Evolutionary conservation across 2,113 vertebrate genomes (phyloP), one percentile per base, ranked within the genome.

Genomic region (Oncorhynchus tshawytscha): DNA sequence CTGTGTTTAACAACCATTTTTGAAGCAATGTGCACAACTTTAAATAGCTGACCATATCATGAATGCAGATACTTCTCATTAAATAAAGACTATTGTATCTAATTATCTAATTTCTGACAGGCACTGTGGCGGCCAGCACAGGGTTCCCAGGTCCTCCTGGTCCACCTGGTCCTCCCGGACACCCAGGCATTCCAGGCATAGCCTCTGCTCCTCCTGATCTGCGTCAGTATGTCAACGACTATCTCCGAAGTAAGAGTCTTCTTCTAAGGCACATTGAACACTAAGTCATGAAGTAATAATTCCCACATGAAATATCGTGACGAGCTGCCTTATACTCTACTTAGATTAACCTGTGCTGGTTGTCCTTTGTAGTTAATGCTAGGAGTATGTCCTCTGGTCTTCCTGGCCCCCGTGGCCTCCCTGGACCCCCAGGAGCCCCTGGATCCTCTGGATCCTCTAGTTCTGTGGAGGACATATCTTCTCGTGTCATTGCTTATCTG

Each of bases 101-200:
- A 67, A 67, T 24, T 70, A 7, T 20, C 8, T 70, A 25, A 12
- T 70, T 24, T 49, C 15, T 24, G 11, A 25, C 68, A 70, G 39
- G 39, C 39, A 45, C 39, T 9, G 67, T 13, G 16, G 51, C 16
- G 16, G 12, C 51, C 3, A 18, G 51, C 20, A 5, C 68, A 4
- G 68, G 20, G 4, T 12, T 18, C 39, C 18, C 34, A 49, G 68
- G 39, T 45, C 92, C 90, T 64, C 82, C 95, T 75, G 89, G 68
- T 49, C 68, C 20, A 13, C 68, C 68, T 2, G 68, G 68, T 24
- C 39, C 45, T 49, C 68, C 68, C 4, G 68, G 68, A 9, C 11
- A 20, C 22, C 34, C 68, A 70, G 68, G 68, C 68, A 24, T 2
- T 5, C 39, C 68, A 24, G 68, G 68, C 8, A 24, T 39, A 8